A percentile compares a stretch with the other conserved stretches of the same genome.
Conservation (phyloP, 2,113 vertebrate genomes). For the Neoarius graeffei region DNA sequence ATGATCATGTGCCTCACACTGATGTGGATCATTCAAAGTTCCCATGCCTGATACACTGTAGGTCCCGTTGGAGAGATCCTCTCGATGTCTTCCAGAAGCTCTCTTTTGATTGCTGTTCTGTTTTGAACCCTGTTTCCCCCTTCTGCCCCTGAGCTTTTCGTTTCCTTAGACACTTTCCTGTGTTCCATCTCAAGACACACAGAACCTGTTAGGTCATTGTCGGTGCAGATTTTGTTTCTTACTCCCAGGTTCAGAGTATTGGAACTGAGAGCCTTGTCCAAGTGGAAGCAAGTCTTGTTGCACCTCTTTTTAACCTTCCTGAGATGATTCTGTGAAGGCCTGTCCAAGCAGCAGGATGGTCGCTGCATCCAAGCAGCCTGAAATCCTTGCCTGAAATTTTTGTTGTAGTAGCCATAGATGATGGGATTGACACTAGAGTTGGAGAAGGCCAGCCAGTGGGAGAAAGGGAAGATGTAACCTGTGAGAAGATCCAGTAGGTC, state of each 20-base stretch:
- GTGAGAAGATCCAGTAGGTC: slow-evolving; percentile 58
- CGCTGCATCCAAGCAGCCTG: slow-evolving; percentile 45
- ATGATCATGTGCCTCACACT: not conserved
- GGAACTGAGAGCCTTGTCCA: slow-evolving; percentile 27
- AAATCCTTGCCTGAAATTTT: slow-evolving; percentile 64
- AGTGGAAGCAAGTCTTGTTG: slow-evolving; percentile 7
- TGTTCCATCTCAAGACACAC: slow-evolving; percentile 54
- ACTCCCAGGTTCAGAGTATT: slow-evolving; percentile 43
- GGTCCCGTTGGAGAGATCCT: slow-evolving; percentile 31
- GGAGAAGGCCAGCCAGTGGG: slow-evolving; percentile 67
- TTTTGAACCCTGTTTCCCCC: not conserved
- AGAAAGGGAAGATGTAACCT: slow-evolving; percentile 62
- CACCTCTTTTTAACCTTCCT: not conserved
- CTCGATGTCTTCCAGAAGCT: slow-evolving; percentile 38
- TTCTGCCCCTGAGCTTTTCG: slow-evolving; percentile 8
- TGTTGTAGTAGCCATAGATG: slow-evolving; percentile 68
- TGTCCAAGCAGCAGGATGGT: slow-evolving; percentile 13
- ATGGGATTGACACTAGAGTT: slow-evolving; percentile 67
- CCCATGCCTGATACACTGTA: slow-evolving; percentile 42
- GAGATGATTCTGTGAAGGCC: not conserved
- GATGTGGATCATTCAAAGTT: slow-evolving; percentile 27
- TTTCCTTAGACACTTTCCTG: slow-evolving; percentile 12
- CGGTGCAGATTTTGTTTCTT: slow-evolving; percentile 53
- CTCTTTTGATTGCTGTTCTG: slow-evolving; percentile 1
- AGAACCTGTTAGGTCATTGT: slow-evolving; percentile 48